Evolutionary conservation across 1,140 invertebrate genomes (phyloP).

Genomic region (Mycetomoellerius zeteki): DNA sequence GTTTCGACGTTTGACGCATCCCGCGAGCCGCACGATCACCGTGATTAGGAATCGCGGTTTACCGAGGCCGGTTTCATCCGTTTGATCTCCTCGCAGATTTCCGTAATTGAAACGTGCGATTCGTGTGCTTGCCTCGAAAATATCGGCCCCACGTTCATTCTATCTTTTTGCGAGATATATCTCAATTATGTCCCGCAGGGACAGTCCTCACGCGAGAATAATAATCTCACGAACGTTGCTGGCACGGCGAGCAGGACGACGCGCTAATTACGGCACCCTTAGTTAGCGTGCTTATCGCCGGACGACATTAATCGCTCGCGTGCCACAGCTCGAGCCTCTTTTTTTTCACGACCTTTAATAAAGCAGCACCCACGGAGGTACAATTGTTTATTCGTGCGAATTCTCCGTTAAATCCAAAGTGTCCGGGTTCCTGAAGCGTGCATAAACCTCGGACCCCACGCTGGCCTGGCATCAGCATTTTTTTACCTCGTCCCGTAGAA

Average conservation of each 20-base stretch:
- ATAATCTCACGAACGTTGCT: constrained; percentile 52
- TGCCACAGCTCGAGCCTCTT: constrained; percentile 30
- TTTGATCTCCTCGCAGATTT: constrained; percentile 48
- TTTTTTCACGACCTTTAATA: constrained; percentile 64
- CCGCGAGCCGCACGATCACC: not conserved
- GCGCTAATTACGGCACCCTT: constrained; percentile 63
- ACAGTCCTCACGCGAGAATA: constrained; percentile 46
- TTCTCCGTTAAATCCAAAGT: constrained; percentile 72
- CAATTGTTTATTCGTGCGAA: constrained; percentile 75
- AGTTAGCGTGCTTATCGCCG: constrained; percentile 58
- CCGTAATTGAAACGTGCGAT: constrained; percentile 57
- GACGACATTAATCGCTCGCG: constrained; percentile 56
- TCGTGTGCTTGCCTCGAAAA: constrained; percentile 31
- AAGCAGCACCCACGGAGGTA: constrained; percentile 31
- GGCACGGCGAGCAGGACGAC: constrained; percentile 1
- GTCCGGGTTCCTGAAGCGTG: constrained; percentile 78
- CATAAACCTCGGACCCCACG: constrained; percentile 79
- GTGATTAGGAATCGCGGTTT: constrained; percentile 60
- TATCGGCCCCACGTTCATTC: not conserved
- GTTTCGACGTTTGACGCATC: constrained; percentile 28
- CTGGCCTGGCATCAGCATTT: constrained; percentile 79
- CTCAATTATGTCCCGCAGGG: constrained; percentile 54
- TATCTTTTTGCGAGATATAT: constrained; percentile 45
- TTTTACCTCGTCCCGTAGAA: constrained; percentile 77
- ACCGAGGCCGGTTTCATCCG: constrained; percentile 51